Conservation (phyloP, 30 jellyfish, hydroid and myxozoan genomes). For the Hydractinia symbiolongicarpus region DNA sequence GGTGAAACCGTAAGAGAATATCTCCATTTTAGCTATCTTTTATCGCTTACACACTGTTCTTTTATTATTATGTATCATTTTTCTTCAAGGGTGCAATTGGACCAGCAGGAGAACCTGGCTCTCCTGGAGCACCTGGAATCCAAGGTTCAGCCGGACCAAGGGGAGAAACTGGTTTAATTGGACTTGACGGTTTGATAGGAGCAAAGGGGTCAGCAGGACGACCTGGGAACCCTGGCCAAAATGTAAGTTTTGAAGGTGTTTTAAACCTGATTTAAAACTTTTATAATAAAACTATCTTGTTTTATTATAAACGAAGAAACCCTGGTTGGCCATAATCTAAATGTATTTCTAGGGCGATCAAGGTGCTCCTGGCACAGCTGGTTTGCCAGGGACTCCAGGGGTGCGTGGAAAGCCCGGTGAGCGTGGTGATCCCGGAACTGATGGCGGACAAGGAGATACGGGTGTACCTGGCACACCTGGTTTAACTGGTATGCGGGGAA, state of each 20-base stretch:
- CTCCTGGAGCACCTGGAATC: slow-evolving; percentile 28
- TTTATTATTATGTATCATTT: background rate
- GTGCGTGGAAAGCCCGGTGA: slow-evolving; percentile 52
- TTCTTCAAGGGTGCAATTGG: slow-evolving; percentile 28
- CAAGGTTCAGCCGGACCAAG: slow-evolving; percentile 44
- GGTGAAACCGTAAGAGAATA: slow-evolving; percentile 34
- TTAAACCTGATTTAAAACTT: background rate
- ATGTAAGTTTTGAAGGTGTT: background rate
- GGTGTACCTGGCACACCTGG: slow-evolving; percentile 83
- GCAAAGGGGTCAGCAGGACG: slow-evolving; percentile 66
- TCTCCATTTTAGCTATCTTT: background rate
- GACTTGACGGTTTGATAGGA: slow-evolving; percentile 76
- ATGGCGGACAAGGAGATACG: slow-evolving; percentile 45
- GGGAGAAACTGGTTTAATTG: slow-evolving; percentile 39
- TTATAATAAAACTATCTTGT: too few species aligned
- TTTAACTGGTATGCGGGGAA: slow-evolving; percentile 20
- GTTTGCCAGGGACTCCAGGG: slow-evolving; percentile 73
- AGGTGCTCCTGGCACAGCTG: slow-evolving; percentile 59
- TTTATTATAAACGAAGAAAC: slow-evolving; percentile 22
- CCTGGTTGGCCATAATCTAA: background rate
- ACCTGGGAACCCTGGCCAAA: slow-evolving; percentile 38
- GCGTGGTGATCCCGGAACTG: slow-evolving; percentile 36
- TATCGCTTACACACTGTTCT: background rate
- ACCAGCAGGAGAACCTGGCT: slow-evolving; percentile 36
- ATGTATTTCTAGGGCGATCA: slow-evolving; percentile 36